Evolutionary conservation across 2,113 vertebrate species (phyloP).

Genomic region (Proterorhinus semilunaris): DNA sequence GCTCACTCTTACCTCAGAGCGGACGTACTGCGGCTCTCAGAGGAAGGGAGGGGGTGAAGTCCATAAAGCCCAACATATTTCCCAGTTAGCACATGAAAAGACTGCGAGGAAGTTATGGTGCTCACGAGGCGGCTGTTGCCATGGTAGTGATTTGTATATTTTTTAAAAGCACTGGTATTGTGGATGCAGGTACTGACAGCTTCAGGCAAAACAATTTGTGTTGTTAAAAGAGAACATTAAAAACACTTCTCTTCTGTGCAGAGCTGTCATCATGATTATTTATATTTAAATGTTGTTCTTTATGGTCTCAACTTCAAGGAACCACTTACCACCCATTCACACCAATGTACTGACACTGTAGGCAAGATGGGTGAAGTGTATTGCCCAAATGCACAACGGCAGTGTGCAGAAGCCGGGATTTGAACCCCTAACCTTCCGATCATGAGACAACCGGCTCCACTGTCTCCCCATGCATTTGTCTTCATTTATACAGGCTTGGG

Average conservation of each 20-base stretch:
- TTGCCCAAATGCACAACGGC: too few relatives aligned
- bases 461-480: too few relatives aligned
- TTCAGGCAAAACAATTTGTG: background rate
- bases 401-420: too few relatives aligned
- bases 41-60: slow-evolving; percentile 33
- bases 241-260: background rate
- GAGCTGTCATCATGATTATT: too few relatives aligned
- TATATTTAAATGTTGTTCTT: too few relatives aligned
- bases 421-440: too few relatives aligned
- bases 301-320: too few relatives aligned
- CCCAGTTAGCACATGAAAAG: slow-evolving; percentile 52
- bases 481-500: too few relatives aligned
- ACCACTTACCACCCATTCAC: too few relatives aligned
- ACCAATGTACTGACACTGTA: too few relatives aligned
- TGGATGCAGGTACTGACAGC: slow-evolving; percentile 3
- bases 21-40: slow-evolving; percentile 31
- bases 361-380: too few relatives aligned
- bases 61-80: slow-evolving; percentile 55
- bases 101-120: slow-evolving; percentile 23
- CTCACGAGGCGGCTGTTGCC: slow-evolving; percentile 14
- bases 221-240: background rate
- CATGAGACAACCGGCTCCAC: too few relatives aligned
- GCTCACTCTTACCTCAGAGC: slow-evolving; percentile 28
- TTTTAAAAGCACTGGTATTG: slow-evolving; percentile 2
- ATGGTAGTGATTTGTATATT: background rate